Conservation (phyloP, 2,797 vertebrate genomes). For the Crocodylus rhombifer region DNA sequence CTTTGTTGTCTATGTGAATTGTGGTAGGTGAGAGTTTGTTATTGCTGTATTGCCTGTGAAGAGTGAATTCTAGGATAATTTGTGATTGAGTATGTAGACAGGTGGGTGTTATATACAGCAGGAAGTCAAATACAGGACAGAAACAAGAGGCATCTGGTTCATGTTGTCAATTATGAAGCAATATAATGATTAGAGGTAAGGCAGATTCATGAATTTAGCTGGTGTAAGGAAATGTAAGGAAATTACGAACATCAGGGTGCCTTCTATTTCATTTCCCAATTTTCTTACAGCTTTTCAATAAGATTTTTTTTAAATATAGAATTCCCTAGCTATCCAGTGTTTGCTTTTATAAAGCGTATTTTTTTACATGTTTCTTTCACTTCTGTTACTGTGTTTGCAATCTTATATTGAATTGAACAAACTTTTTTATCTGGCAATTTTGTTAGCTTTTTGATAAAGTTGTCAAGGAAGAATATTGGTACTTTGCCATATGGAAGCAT, state of each 20-base stretch:
- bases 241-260: not conserved
- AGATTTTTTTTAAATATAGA: not conserved
- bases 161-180: conserved; percentile 43
- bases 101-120: conserved; percentile 65
- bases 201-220: not conserved
- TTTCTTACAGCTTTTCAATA: not conserved
- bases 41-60: conserved; percentile 6
- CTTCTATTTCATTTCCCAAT: not conserved
- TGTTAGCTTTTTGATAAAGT: conserved; percentile 70
- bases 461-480: conserved; percentile 72
- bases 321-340: not conserved
- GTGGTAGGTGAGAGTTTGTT: not conserved
- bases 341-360: not conserved
- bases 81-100: conserved; percentile 49
- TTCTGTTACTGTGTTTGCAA: not conserved
- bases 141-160: conserved; percentile 60
- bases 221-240: not conserved
- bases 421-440: conserved; percentile 27
- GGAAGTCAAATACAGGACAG: conserved; percentile 58
- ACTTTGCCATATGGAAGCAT: conserved; percentile 71
- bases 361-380: not conserved
- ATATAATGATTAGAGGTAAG: conserved; percentile 23
- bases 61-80: conserved; percentile 9
- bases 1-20: not conserved
- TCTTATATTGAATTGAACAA: not conserved